These are phyloP conservation scores for Leptinotarsa lineolata DNA, from an alignment of 1,140 invertebrate species.

Conservation along the genomic window DNA sequence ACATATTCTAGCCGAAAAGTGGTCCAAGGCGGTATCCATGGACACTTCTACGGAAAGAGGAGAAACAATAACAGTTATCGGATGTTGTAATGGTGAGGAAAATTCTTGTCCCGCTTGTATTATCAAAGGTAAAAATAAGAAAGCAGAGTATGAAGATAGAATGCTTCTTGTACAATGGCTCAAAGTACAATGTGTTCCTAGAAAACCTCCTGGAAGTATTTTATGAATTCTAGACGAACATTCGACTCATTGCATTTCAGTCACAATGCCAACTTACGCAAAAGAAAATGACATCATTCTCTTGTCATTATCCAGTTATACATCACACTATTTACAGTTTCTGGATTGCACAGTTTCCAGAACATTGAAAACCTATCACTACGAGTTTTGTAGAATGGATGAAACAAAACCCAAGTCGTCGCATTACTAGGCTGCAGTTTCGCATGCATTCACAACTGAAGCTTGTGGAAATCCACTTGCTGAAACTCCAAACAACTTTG, in stretches of 20 bases:
- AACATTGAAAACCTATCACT: neutral
- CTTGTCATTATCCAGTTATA: neutral
- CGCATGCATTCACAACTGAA: neutral
- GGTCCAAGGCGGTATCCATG: neutral
- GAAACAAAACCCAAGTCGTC: neutral
- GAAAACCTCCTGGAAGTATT: neutral
- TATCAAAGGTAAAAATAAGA: neutral
- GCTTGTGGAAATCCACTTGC: too few relatives aligned
- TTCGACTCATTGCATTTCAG: neutral
- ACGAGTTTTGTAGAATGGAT: neutral
- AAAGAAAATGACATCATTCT: neutral
- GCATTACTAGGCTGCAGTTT: neutral
- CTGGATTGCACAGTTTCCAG: neutral
- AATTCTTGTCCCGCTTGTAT: neutral
- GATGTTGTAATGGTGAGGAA: neutral
- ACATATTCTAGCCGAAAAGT: constrained; percentile 51
- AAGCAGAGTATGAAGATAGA: neutral
- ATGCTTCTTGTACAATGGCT: neutral
- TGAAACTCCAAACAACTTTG: too few relatives aligned
- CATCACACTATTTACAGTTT: neutral
- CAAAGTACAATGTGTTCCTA: neutral
- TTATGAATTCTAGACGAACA: neutral
- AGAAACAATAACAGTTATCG: neutral
- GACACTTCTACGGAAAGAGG: neutral
- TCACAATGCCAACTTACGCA: neutral